phyloP scores from a whole-genome alignment of 2,888 invertebrate species.

The Chesias legatella region DNA sequence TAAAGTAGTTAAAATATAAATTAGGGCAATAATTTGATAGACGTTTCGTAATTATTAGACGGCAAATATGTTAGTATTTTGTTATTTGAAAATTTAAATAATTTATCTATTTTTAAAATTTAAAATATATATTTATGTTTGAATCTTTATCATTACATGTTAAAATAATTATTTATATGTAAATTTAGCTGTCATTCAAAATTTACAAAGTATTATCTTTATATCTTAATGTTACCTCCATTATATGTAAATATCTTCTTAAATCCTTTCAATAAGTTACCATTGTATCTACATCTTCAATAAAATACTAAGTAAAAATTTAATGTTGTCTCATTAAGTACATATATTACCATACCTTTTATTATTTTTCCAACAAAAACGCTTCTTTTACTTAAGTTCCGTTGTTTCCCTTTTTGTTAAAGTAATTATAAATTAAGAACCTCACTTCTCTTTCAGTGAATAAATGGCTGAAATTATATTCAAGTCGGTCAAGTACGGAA shows the following conservation, averaged over 20 bases:
- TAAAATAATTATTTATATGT: slow-evolving; percentile 22
- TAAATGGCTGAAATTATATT: slow-evolving; percentile 23
- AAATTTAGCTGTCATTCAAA: slow-evolving; percentile 26
- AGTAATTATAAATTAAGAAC: slow-evolving; percentile 20
- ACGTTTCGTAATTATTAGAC: slow-evolving; percentile 30
- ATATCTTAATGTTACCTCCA: slow-evolving; percentile 61
- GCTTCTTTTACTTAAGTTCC: slow-evolving; percentile 21
- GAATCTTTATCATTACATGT: slow-evolving; percentile 12
- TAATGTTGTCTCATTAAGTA: slow-evolving; percentile 27
- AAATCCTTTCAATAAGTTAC: slow-evolving; percentile 72
- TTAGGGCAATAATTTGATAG: slow-evolving; percentile 72
- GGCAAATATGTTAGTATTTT: slow-evolving; percentile 1
- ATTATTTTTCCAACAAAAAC: slow-evolving; percentile 6
- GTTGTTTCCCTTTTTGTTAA: slow-evolving; percentile 22
- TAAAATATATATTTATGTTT: slow-evolving; percentile 13
- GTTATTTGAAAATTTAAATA: not conserved
- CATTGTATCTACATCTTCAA: slow-evolving; percentile 73
- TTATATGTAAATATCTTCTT: slow-evolving; percentile 73
- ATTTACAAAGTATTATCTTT: slow-evolving; percentile 56
- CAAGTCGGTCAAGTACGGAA: slow-evolving; percentile 16
- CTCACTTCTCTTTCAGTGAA: slow-evolving; percentile 18
- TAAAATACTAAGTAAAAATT: slow-evolving; percentile 53
- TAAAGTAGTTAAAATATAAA: slow-evolving; percentile 56
- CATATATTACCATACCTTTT: slow-evolving; percentile 1
- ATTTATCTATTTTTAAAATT: slow-evolving; percentile 7